These are phyloP conservation scores for Lordiphosa fenestrarum DNA, from an alignment of 2,888 invertebrate genomes.

Conservation along the genomic window DNA sequence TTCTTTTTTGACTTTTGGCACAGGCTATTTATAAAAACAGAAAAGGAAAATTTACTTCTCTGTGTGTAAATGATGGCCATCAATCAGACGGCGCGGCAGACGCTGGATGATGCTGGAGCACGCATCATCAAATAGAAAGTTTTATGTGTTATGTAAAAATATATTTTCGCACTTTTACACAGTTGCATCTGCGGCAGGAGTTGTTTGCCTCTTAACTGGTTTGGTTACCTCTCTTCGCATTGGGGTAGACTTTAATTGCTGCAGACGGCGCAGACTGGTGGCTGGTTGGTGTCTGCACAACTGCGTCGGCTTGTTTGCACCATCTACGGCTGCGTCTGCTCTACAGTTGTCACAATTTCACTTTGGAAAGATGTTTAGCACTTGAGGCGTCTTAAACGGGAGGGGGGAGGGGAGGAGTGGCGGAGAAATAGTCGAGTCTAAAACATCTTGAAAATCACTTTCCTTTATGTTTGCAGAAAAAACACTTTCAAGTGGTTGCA, in stretches of 20 bases:
- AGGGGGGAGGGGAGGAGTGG: background rate
- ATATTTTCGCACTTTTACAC: slow-evolving; percentile 32
- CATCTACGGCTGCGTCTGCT: slow-evolving; percentile 36
- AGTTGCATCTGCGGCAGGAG: slow-evolving; percentile 39
- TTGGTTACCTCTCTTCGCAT: slow-evolving; percentile 24
- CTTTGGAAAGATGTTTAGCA: slow-evolving; percentile 44
- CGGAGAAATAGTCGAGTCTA: slow-evolving; percentile 17
- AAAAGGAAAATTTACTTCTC: slow-evolving; percentile 30
- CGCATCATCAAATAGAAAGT: slow-evolving; percentile 55
- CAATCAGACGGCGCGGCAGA: slow-evolving; percentile 31
- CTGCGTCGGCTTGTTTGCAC: slow-evolving; percentile 32
- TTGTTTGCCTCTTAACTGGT: slow-evolving; percentile 34
- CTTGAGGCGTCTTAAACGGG: slow-evolving; percentile 4
- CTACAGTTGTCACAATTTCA: slow-evolving; percentile 58
- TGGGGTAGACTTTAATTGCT: slow-evolving; percentile 44
- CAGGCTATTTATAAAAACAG: slow-evolving; percentile 39
- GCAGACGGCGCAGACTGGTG: slow-evolving; percentile 23
- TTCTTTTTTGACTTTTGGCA: slow-evolving; percentile 43
- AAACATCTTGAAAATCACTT: slow-evolving; percentile 50
- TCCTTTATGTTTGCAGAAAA: slow-evolving; percentile 27
- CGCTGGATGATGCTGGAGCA: slow-evolving; percentile 5
- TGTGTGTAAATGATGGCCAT: slow-evolving; percentile 41
- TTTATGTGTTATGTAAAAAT: slow-evolving; percentile 50
- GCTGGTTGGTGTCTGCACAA: slow-evolving; percentile 28
- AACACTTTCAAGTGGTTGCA: slow-evolving; percentile 14